Base-by-base conservation (phyloP, 2,113 vertebrate species). In the Dromiciops gliroides region DNA sequence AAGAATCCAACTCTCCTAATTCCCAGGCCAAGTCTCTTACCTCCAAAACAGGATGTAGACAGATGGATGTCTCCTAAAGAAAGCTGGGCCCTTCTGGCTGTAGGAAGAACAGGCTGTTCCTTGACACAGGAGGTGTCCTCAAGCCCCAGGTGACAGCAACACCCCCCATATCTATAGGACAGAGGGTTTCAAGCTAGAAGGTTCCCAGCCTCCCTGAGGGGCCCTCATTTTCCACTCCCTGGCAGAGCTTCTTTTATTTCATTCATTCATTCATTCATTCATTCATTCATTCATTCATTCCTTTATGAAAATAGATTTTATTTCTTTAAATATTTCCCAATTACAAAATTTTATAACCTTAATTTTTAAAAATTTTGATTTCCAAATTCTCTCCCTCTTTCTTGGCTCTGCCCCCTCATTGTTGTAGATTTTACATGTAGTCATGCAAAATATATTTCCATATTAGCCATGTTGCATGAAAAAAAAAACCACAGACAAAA, bases 201-300 rank as follows among this genome's bases (percentile, higher is more conserved):
- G 2, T 51, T 44, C 92, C 60, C 28, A 22, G 3, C 0, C 0
- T 52, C 50, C 0, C 0, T 2, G 44, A 44, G 16, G 6, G 19
- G 37, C n/a, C 67, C 67, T 83, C 1, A 16, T 75, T 75, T 75
- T n/a, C 31, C 14, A 19, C 9, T n/a, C 44, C n/a, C n/a, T 83
- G 67, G 4, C 37, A 83, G 67, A 83, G 31, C 0, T 14, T 67
- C 14, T 60, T 56, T 60, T 56, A 56, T 56, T 24, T 52, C n/a
- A 52, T 52, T 26, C 26, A 56, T 8, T 67, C 37, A 19, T 22
- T 19, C 22, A 44, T 44, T 44, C 44, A 83, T 83, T 26, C 26
- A 56, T 8, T 67, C 37, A 19, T 22, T 19, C 22, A 52, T 52
- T 26, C 26, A 56, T 8, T 67, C 37, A 19, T 22, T 19, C 22